phyloP scores from a whole-genome alignment of 2,113 vertebrate species.

The Microtus richardsoni region DNA sequence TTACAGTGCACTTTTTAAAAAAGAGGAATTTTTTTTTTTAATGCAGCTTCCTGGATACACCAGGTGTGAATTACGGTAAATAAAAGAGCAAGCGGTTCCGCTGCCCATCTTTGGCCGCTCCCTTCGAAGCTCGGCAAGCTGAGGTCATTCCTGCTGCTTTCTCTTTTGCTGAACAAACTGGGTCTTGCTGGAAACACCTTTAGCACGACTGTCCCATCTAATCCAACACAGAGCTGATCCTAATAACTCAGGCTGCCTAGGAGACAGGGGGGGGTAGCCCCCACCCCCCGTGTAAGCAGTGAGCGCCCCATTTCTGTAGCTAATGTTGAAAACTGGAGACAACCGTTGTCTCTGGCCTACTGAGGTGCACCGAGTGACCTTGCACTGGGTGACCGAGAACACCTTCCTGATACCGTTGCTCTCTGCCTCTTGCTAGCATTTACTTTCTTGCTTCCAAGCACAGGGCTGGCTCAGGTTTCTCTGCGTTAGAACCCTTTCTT shows the following conservation, averaged over 20 bases:
- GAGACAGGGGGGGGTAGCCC: background rate
- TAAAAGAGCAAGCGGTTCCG: constrained; percentile 20
- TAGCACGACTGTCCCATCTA: background rate
- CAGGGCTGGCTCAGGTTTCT: constrained; percentile 1
- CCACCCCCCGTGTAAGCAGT: background rate
- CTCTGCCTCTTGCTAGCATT: background rate
- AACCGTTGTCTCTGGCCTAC: background rate
- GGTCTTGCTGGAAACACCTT: constrained; percentile 2
- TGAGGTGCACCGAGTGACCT: background rate
- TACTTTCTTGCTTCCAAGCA: constrained; percentile 49
- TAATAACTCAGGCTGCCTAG: background rate
- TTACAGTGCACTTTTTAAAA: background rate
- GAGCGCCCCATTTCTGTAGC: background rate
- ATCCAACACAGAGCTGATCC: constrained; percentile 4
- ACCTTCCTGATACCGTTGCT: background rate
- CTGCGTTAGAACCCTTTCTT: constrained; percentile 41
- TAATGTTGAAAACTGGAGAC: background rate
- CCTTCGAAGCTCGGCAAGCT: background rate
- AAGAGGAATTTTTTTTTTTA: background rate
- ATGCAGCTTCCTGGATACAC: constrained; percentile 48
- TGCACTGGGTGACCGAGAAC: background rate
- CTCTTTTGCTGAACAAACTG: constrained; percentile 40
- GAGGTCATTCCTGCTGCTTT: constrained; percentile 10
- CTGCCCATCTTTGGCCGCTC: background rate
- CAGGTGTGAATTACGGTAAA: constrained; percentile 49